phyloP scores from a whole-genome alignment of 2,113 vertebrate genomes.

The Stomatorhinus ivindoensis region DNA sequence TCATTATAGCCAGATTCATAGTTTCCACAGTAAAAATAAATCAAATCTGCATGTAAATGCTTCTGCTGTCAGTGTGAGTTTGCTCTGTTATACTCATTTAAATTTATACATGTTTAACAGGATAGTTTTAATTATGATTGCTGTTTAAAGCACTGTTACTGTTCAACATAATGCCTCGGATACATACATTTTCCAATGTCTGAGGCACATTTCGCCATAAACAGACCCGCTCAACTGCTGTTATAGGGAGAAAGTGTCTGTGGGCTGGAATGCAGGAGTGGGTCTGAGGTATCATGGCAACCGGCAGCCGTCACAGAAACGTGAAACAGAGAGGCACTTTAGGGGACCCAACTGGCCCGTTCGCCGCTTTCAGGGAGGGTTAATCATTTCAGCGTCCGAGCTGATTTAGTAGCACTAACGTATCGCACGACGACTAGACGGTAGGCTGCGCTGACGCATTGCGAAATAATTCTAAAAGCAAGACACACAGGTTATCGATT shows the following conservation, averaged over 20 bases:
- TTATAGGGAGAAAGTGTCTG: background rate
- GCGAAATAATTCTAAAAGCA: background rate
- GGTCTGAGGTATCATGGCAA: conserved; percentile 15
- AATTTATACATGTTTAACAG: background rate
- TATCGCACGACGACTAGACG: conserved; percentile 41
- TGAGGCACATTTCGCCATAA: background rate
- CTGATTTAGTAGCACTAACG: conserved; percentile 64
- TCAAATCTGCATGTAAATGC: background rate
- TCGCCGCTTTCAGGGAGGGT: conserved; percentile 57
- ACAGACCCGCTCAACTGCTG: background rate
- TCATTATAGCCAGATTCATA: background rate
- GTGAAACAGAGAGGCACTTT: conserved; percentile 66
- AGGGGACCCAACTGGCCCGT: conserved; percentile 61
- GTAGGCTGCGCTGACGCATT: background rate
- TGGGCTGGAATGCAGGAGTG: background rate
- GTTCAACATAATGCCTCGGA: background rate
- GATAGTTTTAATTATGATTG: background rate
- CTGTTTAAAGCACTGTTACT: background rate
- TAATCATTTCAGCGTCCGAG: conserved; percentile 63
- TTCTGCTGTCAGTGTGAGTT: background rate
- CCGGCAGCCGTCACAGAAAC: conserved; percentile 26
- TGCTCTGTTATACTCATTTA: conserved; percentile 1
- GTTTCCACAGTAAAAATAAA: background rate
- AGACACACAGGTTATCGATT: background rate
- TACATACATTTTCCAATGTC: background rate